These are phyloP conservation scores for Spea bombifrons DNA, from an alignment of 2,113 vertebrate species.

Conservation along the genomic window DNA sequence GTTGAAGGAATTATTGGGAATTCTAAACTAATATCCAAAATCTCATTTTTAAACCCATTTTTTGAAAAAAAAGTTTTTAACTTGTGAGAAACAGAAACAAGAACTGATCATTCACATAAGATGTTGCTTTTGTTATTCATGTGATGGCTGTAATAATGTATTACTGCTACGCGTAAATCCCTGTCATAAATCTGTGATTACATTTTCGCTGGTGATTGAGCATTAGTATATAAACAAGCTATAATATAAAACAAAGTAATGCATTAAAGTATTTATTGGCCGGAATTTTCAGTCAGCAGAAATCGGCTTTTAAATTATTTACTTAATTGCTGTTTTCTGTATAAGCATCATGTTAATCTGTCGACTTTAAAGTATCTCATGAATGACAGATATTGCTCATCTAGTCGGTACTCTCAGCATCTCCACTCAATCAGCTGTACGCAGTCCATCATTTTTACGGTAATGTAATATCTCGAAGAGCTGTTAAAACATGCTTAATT, in stretches of 20 bases:
- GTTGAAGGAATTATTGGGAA: no score
- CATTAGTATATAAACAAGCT: slow-evolving; percentile 40
- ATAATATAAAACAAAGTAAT: slow-evolving; percentile 44
- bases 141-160: slow-evolving; percentile 25
- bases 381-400: slow-evolving; percentile 39
- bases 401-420: slow-evolving; percentile 18
- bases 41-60: no score
- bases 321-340: slow-evolving; percentile 33
- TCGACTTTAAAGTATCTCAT: slow-evolving; percentile 13
- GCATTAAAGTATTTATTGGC: slow-evolving; percentile 45
- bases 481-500: slow-evolving; percentile 12
- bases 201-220: slow-evolving; percentile 41
- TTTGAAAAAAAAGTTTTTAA: neutral
- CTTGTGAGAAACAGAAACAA: slow-evolving; percentile 19
- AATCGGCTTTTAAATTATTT: slow-evolving; percentile 39
- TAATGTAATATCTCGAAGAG: slow-evolving; percentile 26
- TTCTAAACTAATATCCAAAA: no score
- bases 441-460: slow-evolving; percentile 26
- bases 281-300: slow-evolving; percentile 16
- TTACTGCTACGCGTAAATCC: slow-evolving; percentile 34
- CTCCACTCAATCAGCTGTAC: slow-evolving; percentile 26
- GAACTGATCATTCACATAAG: neutral
- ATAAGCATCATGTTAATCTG: slow-evolving; percentile 30
- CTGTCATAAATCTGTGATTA: slow-evolving; percentile 38
- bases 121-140: slow-evolving; percentile 30